Percentiles rank a stretch among this genome's conserved stretches.
These are phyloP conservation scores for Odocoileus hemionus DNA, from an alignment of 2,113 vertebrate species.

Conservation along the genomic window DNA sequence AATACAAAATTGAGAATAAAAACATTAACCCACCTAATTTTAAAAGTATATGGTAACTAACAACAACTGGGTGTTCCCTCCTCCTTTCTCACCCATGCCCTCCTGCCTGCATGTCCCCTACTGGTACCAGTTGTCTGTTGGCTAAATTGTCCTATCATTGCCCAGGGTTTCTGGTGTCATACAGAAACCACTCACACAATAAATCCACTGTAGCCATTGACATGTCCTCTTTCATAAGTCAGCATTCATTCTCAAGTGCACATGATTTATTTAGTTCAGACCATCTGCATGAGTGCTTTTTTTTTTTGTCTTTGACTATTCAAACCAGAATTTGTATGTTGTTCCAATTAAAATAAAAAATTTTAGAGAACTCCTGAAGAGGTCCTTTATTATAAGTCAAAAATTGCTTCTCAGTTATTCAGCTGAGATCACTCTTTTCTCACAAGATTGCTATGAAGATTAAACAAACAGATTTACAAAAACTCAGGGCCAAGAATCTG, in stretches of 20 bases:
- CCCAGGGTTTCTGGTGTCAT: neutral
- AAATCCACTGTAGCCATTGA: neutral
- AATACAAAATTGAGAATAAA: neutral
- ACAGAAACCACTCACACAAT: slow-evolving; percentile 38
- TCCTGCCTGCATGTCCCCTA: neutral
- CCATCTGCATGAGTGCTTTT: neutral
- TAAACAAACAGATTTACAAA: neutral
- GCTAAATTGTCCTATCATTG: slow-evolving; percentile 2
- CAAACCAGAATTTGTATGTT: slow-evolving; percentile 5
- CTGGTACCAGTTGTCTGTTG: neutral
- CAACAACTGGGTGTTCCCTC: neutral
- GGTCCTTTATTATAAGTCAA: neutral
- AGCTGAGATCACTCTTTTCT: neutral
- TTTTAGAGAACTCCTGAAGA: slow-evolving; percentile 2
- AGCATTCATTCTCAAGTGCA: slow-evolving; percentile 12
- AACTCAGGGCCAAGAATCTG: neutral
- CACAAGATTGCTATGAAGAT: neutral
- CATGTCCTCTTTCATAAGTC: slow-evolving; percentile 25
- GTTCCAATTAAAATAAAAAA: slow-evolving; percentile 40
- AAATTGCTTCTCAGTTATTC: slow-evolving; percentile 3
- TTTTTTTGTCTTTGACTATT: slow-evolving; percentile 1
- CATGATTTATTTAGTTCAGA: slow-evolving; percentile 48
- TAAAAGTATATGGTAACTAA: neutral
- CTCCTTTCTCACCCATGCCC: neutral
- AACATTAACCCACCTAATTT: neutral